Conservation (phyloP, 2,113 vertebrate species). For the Semnornis frantzii region DNA sequence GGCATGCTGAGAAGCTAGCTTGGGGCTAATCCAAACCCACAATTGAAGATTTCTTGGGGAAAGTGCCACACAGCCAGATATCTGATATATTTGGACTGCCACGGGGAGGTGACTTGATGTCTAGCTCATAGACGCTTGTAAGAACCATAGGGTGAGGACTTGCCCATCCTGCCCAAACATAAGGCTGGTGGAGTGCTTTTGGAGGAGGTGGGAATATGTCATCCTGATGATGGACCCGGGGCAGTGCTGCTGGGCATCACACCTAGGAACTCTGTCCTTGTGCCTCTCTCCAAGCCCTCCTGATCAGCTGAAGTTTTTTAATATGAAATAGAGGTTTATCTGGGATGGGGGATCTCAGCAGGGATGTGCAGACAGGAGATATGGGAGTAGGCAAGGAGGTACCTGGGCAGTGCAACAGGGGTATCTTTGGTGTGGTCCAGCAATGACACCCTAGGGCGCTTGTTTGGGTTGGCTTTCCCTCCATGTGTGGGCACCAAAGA, state of each 20-base stretch:
- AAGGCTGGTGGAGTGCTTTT: background rate
- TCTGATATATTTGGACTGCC: background rate
- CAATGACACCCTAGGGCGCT: background rate
- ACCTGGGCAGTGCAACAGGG: background rate
- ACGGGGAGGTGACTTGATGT: background rate
- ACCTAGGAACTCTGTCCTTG: background rate
- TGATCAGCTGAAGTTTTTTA: background rate
- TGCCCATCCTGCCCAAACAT: background rate
- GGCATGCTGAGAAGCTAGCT: background rate
- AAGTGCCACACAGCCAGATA: background rate
- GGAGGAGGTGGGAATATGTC: background rate
- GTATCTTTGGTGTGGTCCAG: background rate
- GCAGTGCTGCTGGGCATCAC: background rate
- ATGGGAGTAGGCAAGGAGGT: background rate
- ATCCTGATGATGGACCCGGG: background rate
- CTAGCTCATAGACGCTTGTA: background rate
- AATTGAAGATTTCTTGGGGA: background rate
- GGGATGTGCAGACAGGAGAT: fast-evolving
- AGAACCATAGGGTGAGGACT: background rate
- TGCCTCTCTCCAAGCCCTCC: background rate
- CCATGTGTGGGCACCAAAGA: fast-evolving
- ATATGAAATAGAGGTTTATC: background rate
- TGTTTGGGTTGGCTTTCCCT: background rate
- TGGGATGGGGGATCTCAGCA: background rate
- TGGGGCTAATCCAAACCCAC: background rate